Percentiles rank a stretch among this genome's conserved stretches.
phyloP scores from a whole-genome alignment of 2,113 vertebrate genomes.

The Tor tambroides region DNA sequence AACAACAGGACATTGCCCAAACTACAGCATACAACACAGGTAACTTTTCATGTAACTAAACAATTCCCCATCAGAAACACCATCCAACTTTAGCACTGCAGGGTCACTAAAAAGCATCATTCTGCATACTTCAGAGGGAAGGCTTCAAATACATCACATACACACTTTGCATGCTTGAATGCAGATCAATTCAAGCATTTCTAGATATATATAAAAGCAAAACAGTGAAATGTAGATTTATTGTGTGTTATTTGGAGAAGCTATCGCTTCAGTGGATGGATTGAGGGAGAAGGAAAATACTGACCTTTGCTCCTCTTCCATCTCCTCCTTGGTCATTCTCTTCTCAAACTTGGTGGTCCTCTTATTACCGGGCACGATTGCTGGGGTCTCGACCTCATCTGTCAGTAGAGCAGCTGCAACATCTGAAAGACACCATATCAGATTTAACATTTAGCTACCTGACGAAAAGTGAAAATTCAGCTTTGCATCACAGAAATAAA shows the following conservation, averaged over 20 bases:
- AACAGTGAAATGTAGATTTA: background rate
- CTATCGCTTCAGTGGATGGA: slow-evolving; percentile 55
- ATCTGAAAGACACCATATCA: slow-evolving; percentile 55
- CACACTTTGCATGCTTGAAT: background rate
- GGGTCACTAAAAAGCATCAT: background rate
- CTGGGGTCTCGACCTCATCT: slow-evolving; percentile 74
- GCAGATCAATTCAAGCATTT: background rate
- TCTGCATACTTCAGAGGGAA: background rate
- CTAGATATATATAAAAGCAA: background rate
- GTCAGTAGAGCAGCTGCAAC: slow-evolving; percentile 59
- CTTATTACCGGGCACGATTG: slow-evolving; percentile 82
- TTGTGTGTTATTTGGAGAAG: background rate
- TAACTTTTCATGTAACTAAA: background rate
- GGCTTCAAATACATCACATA: background rate
- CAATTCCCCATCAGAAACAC: background rate
- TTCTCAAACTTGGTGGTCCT: slow-evolving; percentile 82
- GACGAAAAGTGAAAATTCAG: background rate
- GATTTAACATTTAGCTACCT: background rate
- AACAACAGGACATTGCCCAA: background rate
- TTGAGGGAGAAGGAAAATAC: slow-evolving; percentile 4
- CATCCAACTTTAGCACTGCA: background rate
- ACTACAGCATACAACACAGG: background rate
- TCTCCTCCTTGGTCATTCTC: slow-evolving; percentile 88
- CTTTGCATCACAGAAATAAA: too few species aligned
- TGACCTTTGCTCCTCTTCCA: slow-evolving; percentile 93